Percentiles rank a stretch among this genome's conserved stretches.
phyloP scores from a whole-genome alignment of 1,140 invertebrate genomes.

The Archivesica marissinica region DNA sequence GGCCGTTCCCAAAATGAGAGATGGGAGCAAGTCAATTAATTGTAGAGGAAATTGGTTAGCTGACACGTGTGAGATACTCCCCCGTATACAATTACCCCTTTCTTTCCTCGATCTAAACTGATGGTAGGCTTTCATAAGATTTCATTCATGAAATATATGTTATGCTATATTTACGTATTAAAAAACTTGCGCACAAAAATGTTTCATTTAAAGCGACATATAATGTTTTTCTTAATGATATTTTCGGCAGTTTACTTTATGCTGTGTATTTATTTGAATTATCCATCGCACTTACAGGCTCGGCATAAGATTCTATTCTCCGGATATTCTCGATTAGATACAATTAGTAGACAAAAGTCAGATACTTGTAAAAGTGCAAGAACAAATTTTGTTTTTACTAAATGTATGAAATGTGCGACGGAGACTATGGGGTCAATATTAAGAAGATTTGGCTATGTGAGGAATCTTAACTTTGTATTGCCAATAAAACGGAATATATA shows the following conservation, averaged over 20 bases:
- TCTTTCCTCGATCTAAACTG: neutral
- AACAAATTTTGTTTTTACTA: slow-evolving; percentile 74
- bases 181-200: neutral
- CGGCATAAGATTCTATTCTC: neutral
- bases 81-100: neutral
- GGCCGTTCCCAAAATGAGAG: neutral
- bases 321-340: neutral
- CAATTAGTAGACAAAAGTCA: neutral
- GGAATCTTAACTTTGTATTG: slow-evolving; percentile 69
- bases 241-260: neutral
- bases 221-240: neutral
- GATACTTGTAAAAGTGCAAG: slow-evolving; percentile 56
- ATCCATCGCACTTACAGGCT: neutral
- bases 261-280: neutral
- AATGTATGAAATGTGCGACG: slow-evolving; percentile 75
- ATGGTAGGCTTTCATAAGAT: neutral
- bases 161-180: neutral
- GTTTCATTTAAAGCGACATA: slow-evolving; percentile 17
- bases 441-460: slow-evolving; percentile 67
- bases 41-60: slow-evolving; percentile 6
- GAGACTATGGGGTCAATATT: slow-evolving; percentile 70
- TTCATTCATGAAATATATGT: neutral
- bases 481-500: slow-evolving; percentile 67
- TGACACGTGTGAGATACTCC: slow-evolving; percentile 1
- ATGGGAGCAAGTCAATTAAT: neutral